Evolutionary conservation across 2,888 invertebrate genomes (phyloP), one percentile per base, ranked within the genome.

Genomic region (Augiades crinisus): DNA sequence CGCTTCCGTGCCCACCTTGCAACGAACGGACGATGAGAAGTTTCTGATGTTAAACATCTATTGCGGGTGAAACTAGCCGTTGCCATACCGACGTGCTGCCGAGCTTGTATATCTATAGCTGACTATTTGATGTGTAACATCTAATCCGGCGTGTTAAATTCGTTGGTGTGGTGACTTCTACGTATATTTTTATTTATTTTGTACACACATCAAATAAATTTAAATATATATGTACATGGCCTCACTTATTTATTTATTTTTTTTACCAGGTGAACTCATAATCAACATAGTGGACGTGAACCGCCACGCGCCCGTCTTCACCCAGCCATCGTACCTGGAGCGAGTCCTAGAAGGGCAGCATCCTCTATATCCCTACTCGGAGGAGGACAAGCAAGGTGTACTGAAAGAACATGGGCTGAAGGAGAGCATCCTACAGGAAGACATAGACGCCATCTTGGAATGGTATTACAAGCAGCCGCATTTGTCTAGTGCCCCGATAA

Each of bases 241-340:
- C n/a, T n/a, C n/a, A n/a, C n/a, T n/a, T n/a, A n/a, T n/a, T n/a
- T 22, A 22, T 4, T 5, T 22, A 1, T 4, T 22, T 6, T 5
- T 22, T 2, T 24, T 63, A 64, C 0, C 73, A 90, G 92, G 92
- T 3, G 81, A 92, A 57, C 72, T 92, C 14, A 92, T 93, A 55
- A 92, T 94, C 59, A 93, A 92, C 12, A 92, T 94, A 55, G 93
- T 93, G 21, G 94, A 94, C 65, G 93, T 94, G 0, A 94, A 94
- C 71, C 93, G 93, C 40, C 88, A 92, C 57, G 92, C 94, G 0
- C 94, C 94, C 2, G 73, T 77, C 1, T 90, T 90, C 72, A 71
- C 81, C 0, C 80, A 89, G 38, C 81, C 87, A 0, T 78, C 84
- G 2, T 90, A 88, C 68, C 61, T 76, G 41, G 81, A 82, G 63